Evolutionary conservation across 2,113 vertebrate genomes (phyloP).

Genomic region (Aix galericulata): DNA sequence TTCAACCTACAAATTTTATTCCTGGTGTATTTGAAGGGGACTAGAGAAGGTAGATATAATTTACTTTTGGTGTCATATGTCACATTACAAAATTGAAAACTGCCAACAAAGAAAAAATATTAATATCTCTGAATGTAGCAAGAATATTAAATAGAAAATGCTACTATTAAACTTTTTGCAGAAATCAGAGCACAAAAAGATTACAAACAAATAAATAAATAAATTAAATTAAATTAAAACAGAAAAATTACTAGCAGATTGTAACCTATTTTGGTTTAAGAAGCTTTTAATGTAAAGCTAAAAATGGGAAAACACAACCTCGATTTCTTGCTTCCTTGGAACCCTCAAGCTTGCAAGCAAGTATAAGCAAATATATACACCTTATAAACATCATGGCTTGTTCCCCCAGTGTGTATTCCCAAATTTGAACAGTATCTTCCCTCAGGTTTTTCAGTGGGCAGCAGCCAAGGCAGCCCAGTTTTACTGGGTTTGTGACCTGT

Average conservation of each 20-base stretch:
- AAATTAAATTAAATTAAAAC: not conserved
- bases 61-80: not conserved
- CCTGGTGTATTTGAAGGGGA: not conserved
- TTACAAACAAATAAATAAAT: not conserved
- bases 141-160: not conserved
- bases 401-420: not conserved
- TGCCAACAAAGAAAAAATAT: not conserved
- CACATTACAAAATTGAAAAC: not conserved
- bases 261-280: not conserved
- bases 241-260: not conserved
- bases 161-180: not conserved
- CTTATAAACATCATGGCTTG: not conserved
- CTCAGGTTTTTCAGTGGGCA: not conserved
- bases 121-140: not conserved
- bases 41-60: not conserved
- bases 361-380: not conserved
- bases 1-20: not conserved
- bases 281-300: not conserved
- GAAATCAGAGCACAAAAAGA: not conserved
- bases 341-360: not conserved
- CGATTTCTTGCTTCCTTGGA: not conserved
- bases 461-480: not conserved
- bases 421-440: not conserved
- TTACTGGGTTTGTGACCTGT: not conserved
- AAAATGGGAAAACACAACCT: not conserved